Conservation (phyloP, 2,797 vertebrate genomes). For the Epinephelus awoara region DNA sequence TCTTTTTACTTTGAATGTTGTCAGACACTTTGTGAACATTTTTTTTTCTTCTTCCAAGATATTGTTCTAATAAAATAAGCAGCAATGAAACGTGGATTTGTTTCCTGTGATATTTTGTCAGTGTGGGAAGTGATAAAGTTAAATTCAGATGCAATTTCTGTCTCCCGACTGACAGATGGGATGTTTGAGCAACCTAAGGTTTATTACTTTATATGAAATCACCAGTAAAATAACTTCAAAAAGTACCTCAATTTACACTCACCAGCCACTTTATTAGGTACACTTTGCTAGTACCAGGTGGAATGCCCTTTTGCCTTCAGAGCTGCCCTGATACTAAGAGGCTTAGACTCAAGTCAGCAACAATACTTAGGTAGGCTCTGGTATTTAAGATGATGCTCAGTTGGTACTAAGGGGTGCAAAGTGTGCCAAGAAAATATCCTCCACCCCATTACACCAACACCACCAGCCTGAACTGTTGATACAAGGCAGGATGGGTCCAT, state of each 20-base stretch:
- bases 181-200: neutral
- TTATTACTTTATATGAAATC: neutral
- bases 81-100: constrained; percentile 45
- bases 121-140: neutral
- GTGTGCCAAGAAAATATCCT: no score
- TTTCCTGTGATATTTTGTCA: constrained; percentile 3
- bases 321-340: no score
- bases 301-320: no score
- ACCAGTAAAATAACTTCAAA: neutral
- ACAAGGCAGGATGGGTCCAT: constrained; percentile 53
- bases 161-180: neutral
- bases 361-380: no score
- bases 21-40: constrained; percentile 91
- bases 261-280: no score
- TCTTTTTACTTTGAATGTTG: constrained; percentile 91
- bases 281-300: no score
- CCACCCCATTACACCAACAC: no score
- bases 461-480: neutral
- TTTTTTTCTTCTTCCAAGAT: constrained; percentile 82
- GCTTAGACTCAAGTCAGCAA: no score
- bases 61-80: constrained; percentile 95
- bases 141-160: neutral
- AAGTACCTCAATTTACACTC: neutral
- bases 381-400: no score
- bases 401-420: no score